Conservation (phyloP, 2,888 invertebrate species). For the Heliconius hortense region DNA sequence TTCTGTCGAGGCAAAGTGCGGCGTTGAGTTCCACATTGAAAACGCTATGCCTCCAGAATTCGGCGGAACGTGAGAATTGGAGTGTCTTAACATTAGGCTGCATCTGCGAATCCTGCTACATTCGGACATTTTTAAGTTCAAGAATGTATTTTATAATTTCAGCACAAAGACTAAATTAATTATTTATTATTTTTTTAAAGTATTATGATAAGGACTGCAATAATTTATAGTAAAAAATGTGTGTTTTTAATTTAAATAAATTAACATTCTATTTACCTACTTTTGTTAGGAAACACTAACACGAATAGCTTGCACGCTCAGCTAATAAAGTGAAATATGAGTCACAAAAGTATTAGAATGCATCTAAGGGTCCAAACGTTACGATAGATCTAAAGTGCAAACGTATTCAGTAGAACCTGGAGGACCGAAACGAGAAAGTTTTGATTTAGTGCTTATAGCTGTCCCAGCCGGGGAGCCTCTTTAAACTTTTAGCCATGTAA, state of each 20-base stretch:
- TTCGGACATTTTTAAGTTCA: no score
- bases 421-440: slow-evolving; percentile 72
- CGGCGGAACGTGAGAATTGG: no score
- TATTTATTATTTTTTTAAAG: background rate
- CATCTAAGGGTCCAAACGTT: slow-evolving; percentile 21
- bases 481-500: slow-evolving; percentile 77
- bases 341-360: slow-evolving; percentile 6
- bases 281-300: background rate
- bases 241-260: no score
- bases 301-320: background rate
- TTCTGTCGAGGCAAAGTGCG: no score
- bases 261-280: background rate
- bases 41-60: no score
- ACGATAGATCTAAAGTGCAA: slow-evolving; percentile 41
- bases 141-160: background rate
- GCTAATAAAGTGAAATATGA: background rate
- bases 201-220: background rate
- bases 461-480: slow-evolving; percentile 70
- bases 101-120: no score
- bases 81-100: no score
- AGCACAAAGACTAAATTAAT: background rate
- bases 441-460: slow-evolving; percentile 81
- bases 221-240: background rate
- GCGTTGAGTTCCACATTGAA: no score
- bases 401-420: slow-evolving; percentile 70